Base-by-base conservation (phyloP, 35 echinoderm and acorn worm genomes). In the Hemicentrotus pulcherrimus region DNA sequence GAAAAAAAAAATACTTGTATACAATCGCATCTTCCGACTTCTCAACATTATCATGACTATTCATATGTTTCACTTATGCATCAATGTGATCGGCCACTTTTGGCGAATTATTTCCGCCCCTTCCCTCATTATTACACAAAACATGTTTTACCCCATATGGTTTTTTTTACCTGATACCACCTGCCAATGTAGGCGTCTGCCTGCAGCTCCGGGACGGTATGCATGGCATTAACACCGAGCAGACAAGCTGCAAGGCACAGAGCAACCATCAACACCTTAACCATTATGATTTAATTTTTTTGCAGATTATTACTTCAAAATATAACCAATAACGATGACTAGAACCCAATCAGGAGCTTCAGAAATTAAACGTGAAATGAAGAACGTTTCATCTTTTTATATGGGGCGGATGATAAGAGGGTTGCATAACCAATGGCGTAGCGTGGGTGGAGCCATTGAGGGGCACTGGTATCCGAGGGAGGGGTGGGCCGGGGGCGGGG, bases 81-180 rank as follows among this genome's bases (percentile, higher is more conserved):
- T n/a, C n/a, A n/a, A n/a, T n/a, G n/a, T n/a, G n/a, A n/a, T n/a
- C n/a, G n/a, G n/a, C 35, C 35, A 41, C 1, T 3, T 41, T 41
- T 41, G 35, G 35, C 35, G 35, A 41, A 41, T 41, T 41, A 41
- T 41, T 41, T 41, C 35, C 35, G 35, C 35, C 35, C 35, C 35
- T 41, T 41, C 35, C 35, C 3, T 41, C 3, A 41, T n/a, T n/a
- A n/a, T n/a, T 41, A 41, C 3, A 41, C 35, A 41, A 41, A 3
- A 41, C 35, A 41, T 41, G 35, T 41, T 41, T 41, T 41, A 0
- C 35, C 35, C 35, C 35, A 41, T 41, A 41, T 41, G 35, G 3
- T 0, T 41, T 41, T 41, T 41, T 41, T 97, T 87, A 97, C 97
- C 97, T 96, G 95, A 85, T 96, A 97, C 97, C 97, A 97, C 46